Conservation (phyloP, 2,888 invertebrate species). For the Abscondita cerata region DNA sequence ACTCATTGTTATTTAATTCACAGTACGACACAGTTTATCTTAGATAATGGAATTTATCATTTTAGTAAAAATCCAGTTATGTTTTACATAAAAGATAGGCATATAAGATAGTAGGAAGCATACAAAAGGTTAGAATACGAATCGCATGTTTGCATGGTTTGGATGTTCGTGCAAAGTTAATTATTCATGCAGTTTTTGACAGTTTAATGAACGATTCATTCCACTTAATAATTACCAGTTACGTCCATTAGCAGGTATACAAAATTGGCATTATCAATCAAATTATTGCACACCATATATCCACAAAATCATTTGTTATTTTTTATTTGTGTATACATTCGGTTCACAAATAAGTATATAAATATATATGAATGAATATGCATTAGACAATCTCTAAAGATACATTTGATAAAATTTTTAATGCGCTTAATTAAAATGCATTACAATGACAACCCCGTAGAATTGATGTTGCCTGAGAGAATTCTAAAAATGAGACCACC, state of each 20-base stretch:
- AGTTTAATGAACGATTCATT: constrained; percentile 24
- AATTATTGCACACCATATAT: no score
- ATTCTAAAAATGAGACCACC: background rate
- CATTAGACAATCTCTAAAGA: constrained; percentile 2
- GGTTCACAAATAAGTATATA: no score
- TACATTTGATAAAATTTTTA: background rate
- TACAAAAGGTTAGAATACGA: constrained; percentile 12
- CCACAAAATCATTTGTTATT: no score
- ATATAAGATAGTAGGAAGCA: constrained; percentile 20
- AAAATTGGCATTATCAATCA: no score
- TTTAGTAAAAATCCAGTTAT: constrained; percentile 26
- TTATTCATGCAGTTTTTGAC: constrained; percentile 28
- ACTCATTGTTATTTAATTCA: constrained; percentile 26
- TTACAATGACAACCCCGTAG: background rate
- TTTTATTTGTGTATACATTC: no score
- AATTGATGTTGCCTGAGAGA: background rate
- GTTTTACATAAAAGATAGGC: constrained; percentile 29
- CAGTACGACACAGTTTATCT: constrained; percentile 19
- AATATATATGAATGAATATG: background rate
- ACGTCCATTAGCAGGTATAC: constrained; percentile 1
- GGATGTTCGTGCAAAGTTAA: constrained; percentile 24
- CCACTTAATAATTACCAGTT: constrained; percentile 16
- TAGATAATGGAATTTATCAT: constrained; percentile 26
- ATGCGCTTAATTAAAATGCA: constrained; percentile 3
- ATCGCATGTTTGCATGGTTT: constrained; percentile 27